These are phyloP conservation scores for Lochmaea capreae DNA, from an alignment of 2,888 invertebrate genomes.

Conservation along the genomic window DNA sequence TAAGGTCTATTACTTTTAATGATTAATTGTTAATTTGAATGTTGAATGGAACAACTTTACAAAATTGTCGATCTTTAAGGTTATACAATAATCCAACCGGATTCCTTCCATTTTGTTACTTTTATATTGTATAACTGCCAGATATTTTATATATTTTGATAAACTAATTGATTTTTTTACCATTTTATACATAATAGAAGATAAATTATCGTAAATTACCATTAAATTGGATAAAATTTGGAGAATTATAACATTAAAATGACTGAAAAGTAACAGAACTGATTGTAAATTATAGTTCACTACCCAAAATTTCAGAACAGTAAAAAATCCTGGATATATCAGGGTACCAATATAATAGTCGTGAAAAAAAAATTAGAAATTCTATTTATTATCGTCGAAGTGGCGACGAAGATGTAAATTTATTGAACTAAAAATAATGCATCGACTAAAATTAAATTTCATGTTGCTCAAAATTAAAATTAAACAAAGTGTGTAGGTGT, in stretches of 20 bases:
- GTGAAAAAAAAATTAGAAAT: neutral
- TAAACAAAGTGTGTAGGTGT: conserved; percentile 7
- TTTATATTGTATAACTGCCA: neutral
- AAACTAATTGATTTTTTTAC: neutral
- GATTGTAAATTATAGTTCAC: neutral
- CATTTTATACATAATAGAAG: neutral
- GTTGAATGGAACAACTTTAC: neutral
- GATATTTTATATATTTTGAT: neutral
- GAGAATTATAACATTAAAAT: neutral
- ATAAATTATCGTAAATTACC: too few species aligned
- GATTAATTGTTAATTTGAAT: neutral
- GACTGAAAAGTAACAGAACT: neutral
- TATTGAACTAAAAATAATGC: neutral
- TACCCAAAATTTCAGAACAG: too few species aligned
- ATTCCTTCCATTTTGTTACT: conserved; percentile 11
- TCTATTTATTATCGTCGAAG: neutral
- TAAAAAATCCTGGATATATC: too few species aligned
- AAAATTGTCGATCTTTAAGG: neutral
- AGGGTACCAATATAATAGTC: neutral
- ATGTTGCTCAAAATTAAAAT: conserved; percentile 12
- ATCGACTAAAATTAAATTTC: too few species aligned
- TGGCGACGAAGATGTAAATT: neutral
- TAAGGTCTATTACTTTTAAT: too few species aligned
- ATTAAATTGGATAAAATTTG: neutral
- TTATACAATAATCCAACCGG: neutral